Evolutionary conservation across 2,888 invertebrate genomes (phyloP), one percentile per base, ranked within the genome.

Genomic region (Ferrisia virgata): DNA sequence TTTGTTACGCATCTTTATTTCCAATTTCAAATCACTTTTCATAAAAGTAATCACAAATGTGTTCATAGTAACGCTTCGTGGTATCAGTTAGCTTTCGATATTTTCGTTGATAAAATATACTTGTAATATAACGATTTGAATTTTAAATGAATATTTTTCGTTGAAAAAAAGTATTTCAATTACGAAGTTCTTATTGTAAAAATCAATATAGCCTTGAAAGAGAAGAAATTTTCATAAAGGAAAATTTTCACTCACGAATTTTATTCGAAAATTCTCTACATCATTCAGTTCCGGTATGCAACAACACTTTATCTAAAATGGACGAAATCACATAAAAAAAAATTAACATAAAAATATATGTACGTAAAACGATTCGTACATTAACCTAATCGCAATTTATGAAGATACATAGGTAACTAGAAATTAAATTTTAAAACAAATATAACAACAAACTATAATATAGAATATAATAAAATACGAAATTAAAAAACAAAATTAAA

Each of bases 241-340:
- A 28, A 64, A 64, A 64, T 25, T 28, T 39, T 11, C 39, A 5
- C 11, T 58, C 64, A 64, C 64, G 64, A 64, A 64, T 64, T 64
- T 64, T 64, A 64, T 64, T 64, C 64, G 64, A 64, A 64, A 64
- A 64, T 64, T 31, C n/a, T 64, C 64, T 64, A 64, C 64, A 28
- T 15, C 5, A 64, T 28, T 25, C 1, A 28, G 28, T 28, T 22
- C 9, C 53, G 53, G 53, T 53, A 53, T 11, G 22, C 53, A 53
- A 8, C 6, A 47, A 39, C 39, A 39, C 39, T 39, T n/a, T 47
- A 22, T 53, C 53, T 53, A 53, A 53, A 22, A 64, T 28, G 28
- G 64, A 64, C 64, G 64, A 28, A 64, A 64, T 64, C 64, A 64
- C 64, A 18, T 64, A 64, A 64, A 64, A 31, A 25, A 25, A 64